Percentiles rank a stretch among this genome's conserved stretches.
Evolutionary conservation across 37 sponge, comb jelly and placozoan genomes (phyloP).

Genomic region (Halichondria panicea): DNA sequence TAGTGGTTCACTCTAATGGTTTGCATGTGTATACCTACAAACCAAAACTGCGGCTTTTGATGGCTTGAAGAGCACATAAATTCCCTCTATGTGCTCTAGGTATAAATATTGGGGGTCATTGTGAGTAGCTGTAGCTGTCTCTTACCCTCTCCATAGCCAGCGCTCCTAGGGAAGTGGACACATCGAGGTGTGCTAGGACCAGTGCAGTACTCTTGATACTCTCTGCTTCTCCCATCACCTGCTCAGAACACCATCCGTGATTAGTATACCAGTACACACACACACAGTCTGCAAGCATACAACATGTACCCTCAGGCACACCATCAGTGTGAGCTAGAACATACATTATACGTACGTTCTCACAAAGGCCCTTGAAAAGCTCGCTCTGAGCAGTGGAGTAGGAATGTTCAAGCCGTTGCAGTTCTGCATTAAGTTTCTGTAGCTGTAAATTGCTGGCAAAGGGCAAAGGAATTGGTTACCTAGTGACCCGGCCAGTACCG

Average conservation of each 20-base stretch:
- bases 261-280: neutral
- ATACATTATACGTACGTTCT: slow-evolving; percentile 21
- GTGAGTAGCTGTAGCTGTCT: too few relatives aligned
- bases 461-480: neutral
- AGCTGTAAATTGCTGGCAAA: slow-evolving; percentile 60
- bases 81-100: too few relatives aligned
- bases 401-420: slow-evolving; percentile 20
- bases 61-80: too few relatives aligned
- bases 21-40: too few relatives aligned
- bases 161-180: slow-evolving; percentile 46
- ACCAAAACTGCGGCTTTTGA: too few relatives aligned
- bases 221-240: slow-evolving; percentile 58
- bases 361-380: slow-evolving; percentile 58
- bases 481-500: neutral
- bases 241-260: neutral
- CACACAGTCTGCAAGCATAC: slow-evolving; percentile 3
- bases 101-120: too few relatives aligned
- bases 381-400: slow-evolving; percentile 20
- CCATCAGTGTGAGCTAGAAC: too few relatives aligned
- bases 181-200: slow-evolving; percentile 69
- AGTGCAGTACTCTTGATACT: slow-evolving; percentile 41
- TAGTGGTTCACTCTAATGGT: too few relatives aligned
- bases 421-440: slow-evolving; percentile 63
- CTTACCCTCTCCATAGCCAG: slow-evolving; percentile 65
- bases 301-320: too few relatives aligned